phyloP scores from a whole-genome alignment of 2,888 invertebrate species.

The Leucophora obtusa region DNA sequence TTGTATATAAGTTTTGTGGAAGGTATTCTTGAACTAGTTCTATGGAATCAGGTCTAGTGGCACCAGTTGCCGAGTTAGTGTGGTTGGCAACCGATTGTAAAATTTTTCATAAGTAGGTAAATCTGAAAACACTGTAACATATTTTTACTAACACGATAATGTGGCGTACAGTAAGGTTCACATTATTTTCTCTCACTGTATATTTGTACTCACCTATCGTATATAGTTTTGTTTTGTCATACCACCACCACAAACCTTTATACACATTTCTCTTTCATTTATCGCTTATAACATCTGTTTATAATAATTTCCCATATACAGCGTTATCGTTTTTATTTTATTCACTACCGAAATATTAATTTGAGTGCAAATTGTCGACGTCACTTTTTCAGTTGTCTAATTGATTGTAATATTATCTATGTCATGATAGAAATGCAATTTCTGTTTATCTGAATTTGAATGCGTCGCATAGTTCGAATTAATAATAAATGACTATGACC shows the following conservation, averaged over 20 bases:
- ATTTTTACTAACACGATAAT: too few species aligned
- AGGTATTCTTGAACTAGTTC: too few species aligned
- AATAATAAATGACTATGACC: too few species aligned
- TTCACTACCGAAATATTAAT: constrained; percentile 34
- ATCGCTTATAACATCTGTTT: constrained; percentile 22
- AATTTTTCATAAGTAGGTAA: too few species aligned
- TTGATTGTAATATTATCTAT: not conserved
- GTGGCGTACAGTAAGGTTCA: too few species aligned
- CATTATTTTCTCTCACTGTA: constrained; percentile 36
- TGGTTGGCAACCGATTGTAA: too few species aligned
- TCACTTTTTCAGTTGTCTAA: constrained; percentile 58
- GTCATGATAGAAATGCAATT: constrained; percentile 4
- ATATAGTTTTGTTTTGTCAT: not conserved
- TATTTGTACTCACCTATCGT: constrained; percentile 34
- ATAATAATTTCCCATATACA: constrained; percentile 5
- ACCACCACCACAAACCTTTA: not conserved
- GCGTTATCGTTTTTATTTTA: constrained; percentile 3
- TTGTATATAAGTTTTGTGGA: too few species aligned
- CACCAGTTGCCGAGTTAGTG: too few species aligned
- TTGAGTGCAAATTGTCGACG: constrained; percentile 70
- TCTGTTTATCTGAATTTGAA: constrained; percentile 4
- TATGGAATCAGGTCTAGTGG: too few species aligned
- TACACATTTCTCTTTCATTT: not conserved
- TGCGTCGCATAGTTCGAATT: too few species aligned
- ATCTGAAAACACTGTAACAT: too few species aligned